Evolutionary conservation across 2,888 invertebrate genomes (phyloP).

Genomic region (Eilema caniola): DNA sequence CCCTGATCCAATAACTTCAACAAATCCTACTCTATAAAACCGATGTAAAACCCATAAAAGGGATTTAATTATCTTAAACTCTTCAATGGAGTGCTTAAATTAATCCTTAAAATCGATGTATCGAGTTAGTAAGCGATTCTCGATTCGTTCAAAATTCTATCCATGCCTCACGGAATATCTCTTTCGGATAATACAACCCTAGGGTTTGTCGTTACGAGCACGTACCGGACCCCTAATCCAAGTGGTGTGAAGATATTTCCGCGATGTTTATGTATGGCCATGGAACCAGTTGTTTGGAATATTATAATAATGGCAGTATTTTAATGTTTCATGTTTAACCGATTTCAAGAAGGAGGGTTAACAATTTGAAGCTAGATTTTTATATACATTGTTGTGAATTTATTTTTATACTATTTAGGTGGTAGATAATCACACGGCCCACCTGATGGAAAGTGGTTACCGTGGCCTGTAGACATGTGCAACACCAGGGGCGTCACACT

Average conservation of each 20-base stretch:
- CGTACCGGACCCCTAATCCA: conserved; percentile 69
- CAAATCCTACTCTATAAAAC: conserved; percentile 39
- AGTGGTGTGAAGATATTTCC: conserved; percentile 71
- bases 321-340: neutral
- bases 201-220: conserved; percentile 61
- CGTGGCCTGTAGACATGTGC: no score
- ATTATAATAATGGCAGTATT: neutral
- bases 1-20: conserved; percentile 29
- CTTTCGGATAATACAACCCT: conserved; percentile 61
- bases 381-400: no score
- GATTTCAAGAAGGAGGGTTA: neutral
- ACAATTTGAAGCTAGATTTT: no score
- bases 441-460: no score
- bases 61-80: conserved; percentile 37
- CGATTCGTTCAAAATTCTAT: conserved; percentile 69
- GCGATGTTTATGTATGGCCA: conserved; percentile 59
- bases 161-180: conserved; percentile 68
- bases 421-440: no score
- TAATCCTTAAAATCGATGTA: conserved; percentile 34
- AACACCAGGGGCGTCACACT: no score
- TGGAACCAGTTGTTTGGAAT: conserved; percentile 40
- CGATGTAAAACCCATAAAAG: conserved; percentile 24
- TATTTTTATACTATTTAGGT: no score
- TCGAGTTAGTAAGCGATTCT: conserved; percentile 27
- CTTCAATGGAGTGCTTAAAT: conserved; percentile 29